Base-by-base conservation (phyloP, 1,140 invertebrate species). In the Anastrepha ludens region DNA sequence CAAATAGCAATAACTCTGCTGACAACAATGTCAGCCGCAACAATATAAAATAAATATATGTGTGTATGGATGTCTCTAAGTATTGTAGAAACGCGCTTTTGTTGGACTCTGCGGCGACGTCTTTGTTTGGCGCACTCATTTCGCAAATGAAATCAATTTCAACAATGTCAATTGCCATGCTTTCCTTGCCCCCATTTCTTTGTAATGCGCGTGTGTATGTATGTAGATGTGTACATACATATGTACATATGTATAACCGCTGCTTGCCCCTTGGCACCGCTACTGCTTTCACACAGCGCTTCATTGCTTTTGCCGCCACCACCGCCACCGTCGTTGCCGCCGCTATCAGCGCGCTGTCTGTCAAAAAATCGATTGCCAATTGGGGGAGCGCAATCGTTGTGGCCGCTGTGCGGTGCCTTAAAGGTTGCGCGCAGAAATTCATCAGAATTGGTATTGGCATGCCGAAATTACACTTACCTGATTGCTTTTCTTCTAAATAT, bases 91-190 rank as follows among this genome's bases (percentile, higher is more conserved):
- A 29, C 29, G 29, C 29, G 6, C 50, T 55, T 11, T 55, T 55
- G 6, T 55, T 55, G 50, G 6, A 55, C 50, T 55, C 11, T 55
- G 50, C 50, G 50, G 50, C 50, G 60, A 62, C 15, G n/a, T 17
- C n/a, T 62, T 62, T 15, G 9, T 62, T 58, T 81, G 74, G 17
- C 74, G n/a, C 41, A 41, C 44, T 81, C 74, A 81, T 81, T 81
- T 81, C 74, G 20, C 74, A 81, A 81, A 81, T 81, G 74, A 81
- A 81, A 81, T 81, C 74, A 81, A 81, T 81, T 81, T 81, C 74
- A 20, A 29, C 74, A 81, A 81, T 81, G 74, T 81, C 74, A 81
- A 55, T 81, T 81, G 74, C 74, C 74, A 74, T 81, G 74, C 74
- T 81, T 20, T 81, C n/a, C 47, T 81, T 55, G 47, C 55, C n/a